Evolutionary conservation across 2,113 vertebrate genomes (phyloP), one percentile per base, ranked within the genome.

Genomic region (Calonectris borealis): DNA sequence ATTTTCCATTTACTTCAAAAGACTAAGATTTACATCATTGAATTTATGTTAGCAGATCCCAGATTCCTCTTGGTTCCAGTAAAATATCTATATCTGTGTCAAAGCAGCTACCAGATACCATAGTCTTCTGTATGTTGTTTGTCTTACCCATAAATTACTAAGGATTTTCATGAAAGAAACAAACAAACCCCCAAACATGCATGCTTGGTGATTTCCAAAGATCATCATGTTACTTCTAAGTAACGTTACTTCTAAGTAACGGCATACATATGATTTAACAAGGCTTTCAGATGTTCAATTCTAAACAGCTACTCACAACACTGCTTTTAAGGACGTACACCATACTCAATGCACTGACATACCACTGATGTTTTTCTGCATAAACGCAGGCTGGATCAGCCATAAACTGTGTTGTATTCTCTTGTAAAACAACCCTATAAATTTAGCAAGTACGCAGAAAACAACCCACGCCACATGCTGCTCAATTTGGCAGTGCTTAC

Each of bases 241-340:
- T 29, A 40, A 57, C 3, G 2, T 32, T 40, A 40, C 40, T 27
- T 48, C 31, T 6, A 21, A 5, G 1, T 29, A 40, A 57, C 3
- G 1, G n/a, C 5, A 27, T 3, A 48, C 1, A 6, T 1, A 10
- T 0, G 5, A 54, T 25, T 61, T 55, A 55, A 70, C 6, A 9
- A 51, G 42, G 36, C 65, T 68, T 57, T 58, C 34, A 32, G 38
- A 20, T 24, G 16, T 7, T 19, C 36, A 16, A 2, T 13, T n/a
- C 87, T 16, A 6, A 75, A 44, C 18, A 48, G 29, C 26, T 17
- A 20, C 16, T 57, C 29, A 9, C 60, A 71, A 52, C 54, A 13
- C 36, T 12, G 38, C 25, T 69, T 29, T 42, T 29, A 66, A n/a
- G 20, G 31, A 13, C 3, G 1, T 4, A 8, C 31, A n/a, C 14